These are phyloP conservation scores for Peromyscus nudipes DNA, from an alignment of 2,797 vertebrate genomes.

Conservation along the genomic window DNA sequence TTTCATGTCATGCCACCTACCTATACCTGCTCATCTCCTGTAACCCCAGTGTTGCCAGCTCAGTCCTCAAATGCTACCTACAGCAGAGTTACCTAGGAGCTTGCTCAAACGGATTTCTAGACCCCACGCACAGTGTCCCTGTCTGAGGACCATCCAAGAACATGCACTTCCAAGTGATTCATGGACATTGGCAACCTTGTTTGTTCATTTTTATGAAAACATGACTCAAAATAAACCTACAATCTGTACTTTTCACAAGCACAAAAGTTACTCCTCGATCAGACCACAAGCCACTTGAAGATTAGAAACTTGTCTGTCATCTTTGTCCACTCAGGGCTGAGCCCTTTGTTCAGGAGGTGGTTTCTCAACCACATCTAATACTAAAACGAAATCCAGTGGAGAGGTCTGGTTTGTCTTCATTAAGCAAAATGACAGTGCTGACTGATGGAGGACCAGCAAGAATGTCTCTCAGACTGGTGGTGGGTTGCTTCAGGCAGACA, in stretches of 20 bases:
- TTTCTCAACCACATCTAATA: slow-evolving; percentile 1
- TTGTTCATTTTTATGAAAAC: background rate
- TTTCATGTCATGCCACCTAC: background rate
- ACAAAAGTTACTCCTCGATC: too few species aligned
- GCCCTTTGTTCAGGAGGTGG: background rate
- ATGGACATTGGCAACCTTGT: background rate
- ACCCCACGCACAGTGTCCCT: background rate
- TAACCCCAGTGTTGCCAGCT: background rate
- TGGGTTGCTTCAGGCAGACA: background rate
- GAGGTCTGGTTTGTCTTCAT: background rate
- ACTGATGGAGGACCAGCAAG: background rate
- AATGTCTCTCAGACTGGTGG: background rate
- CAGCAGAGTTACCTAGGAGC: background rate
- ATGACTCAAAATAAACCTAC: background rate
- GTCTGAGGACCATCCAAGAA: background rate
- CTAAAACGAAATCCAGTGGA: background rate
- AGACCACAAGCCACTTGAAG: background rate
- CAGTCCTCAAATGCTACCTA: background rate
- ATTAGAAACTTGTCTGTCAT: background rate
- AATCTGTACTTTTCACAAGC: background rate
- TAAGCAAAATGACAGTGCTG: background rate
- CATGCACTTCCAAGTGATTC: background rate
- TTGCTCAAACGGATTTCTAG: background rate
- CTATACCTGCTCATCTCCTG: background rate
- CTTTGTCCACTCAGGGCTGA: background rate